phyloP scores from a whole-genome alignment of 2,888 invertebrate species.

The Melieria omissa region DNA sequence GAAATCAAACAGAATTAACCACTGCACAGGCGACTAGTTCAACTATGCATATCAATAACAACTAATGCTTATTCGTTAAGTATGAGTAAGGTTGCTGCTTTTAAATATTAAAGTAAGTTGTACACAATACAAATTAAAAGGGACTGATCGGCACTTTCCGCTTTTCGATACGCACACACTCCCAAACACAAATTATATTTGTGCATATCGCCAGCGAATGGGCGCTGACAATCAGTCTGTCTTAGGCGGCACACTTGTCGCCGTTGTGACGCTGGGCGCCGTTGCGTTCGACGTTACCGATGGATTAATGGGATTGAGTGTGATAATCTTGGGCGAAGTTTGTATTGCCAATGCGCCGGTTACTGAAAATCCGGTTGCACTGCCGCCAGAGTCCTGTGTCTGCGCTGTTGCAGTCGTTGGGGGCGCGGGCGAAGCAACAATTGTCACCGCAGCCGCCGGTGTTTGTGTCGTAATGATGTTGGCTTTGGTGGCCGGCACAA shows the following conservation, averaged over 20 bases:
- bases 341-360: constrained; percentile 43
- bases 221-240: constrained; percentile 12
- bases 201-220: too few relatives aligned
- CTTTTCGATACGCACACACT: too few relatives aligned
- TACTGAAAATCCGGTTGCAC: constrained; percentile 25
- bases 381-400: constrained; percentile 13
- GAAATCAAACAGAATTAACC: too few relatives aligned
- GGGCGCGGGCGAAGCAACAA: constrained; percentile 13
- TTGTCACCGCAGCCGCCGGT: constrained; percentile 16
- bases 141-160: too few relatives aligned
- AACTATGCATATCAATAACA: too few relatives aligned
- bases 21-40: too few relatives aligned
- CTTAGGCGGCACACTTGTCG: not conserved
- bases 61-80: too few relatives aligned
- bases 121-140: too few relatives aligned
- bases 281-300: constrained; percentile 6
- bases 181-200: too few relatives aligned
- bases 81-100: too few relatives aligned
- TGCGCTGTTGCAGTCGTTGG: constrained; percentile 14
- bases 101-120: too few relatives aligned
- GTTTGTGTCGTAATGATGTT: constrained; percentile 43
- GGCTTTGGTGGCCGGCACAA: constrained; percentile 48
- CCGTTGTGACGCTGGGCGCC: not conserved
- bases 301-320: constrained; percentile 49
- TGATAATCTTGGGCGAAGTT: constrained; percentile 49